Evolutionary conservation across 2,113 vertebrate genomes (phyloP), one percentile per base, ranked within the genome.

Genomic region (Coregonus clupeaformis): DNA sequence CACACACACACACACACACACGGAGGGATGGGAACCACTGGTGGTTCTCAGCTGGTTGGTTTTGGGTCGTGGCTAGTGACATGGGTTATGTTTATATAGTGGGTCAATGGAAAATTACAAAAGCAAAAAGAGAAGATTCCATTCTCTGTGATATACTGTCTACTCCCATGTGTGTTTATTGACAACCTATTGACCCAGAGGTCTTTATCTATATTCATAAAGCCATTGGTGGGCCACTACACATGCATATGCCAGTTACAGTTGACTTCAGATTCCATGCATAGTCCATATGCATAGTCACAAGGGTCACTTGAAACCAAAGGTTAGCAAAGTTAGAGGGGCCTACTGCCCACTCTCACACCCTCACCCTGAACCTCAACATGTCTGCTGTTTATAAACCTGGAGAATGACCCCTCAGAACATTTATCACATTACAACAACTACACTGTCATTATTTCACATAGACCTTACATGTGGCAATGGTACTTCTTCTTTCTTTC

Each of bases 281-380:
- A 36, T 42, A 67, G 30, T 20, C 49, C 29, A 32, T 67, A 7
- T 67, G 29, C 7, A 13, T 16, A 30, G 65, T 67, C 16, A 67
- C 27, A 20, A 30, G 24, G 65, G n/a, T 60, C 57, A 60, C 57
- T 22, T 22, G 20, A 22, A 60, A 12, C n/a, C 57, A 60, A 29
- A 67, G 6, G 16, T 30, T 14, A 32, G 16, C 16, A 20, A 16
- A 57, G 74, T 60, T 71, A 47, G 68, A 76, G 73, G 59, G n/a
- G 27, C 18, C 63, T 30, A 16, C 25, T 14, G 45, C 42, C 47
- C 16, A 24, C 29, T 29, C 25, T 52, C 57, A 77, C 79, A 52
- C 68, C 75, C 77, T 82, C 47, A 16, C 72, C 45, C 20, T 85
- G 71, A 75, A 57, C 60, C 70, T 73, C 80, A 77, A 76, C 80